Base-by-base conservation (phyloP, 2,797 vertebrate species). In the Leptatherina wallacei region DNA sequence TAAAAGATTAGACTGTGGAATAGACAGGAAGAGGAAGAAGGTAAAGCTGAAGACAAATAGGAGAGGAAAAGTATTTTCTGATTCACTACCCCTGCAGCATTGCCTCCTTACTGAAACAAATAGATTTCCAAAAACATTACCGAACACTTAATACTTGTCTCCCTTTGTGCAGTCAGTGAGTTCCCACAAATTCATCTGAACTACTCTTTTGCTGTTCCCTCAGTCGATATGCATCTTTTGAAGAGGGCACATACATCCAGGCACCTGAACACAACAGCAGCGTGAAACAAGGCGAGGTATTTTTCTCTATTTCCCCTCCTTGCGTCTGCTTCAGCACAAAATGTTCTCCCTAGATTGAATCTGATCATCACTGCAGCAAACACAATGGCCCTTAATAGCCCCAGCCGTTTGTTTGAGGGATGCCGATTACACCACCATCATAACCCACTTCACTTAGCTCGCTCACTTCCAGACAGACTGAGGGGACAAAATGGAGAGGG, bases 351-450 rank as follows among this genome's bases (percentile, higher is more conserved):
- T 82, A 91, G 88, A 91, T 91, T 93, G 91, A 90, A 93, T 93
- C 90, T 91, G 91, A 94, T 93, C 92, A 92, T 91, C 88, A 87
- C 90, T 86, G 89, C 88, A 87, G 90, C 91, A 92, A 92, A 94
- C 92, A 93, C 92, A 94, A 94, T 90, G 91, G 91, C 88, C 89
- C 87, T 90, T 93, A 94, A 94, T 93, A 92, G 92, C 91, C 84
- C 75, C 86, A 87, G 90, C 91, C 91, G 86, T 92, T 93, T 91
- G 85, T 92, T 93, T 92, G 91, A 93, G 86, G 91, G 92, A 94
- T 93, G 91, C 90, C 91, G 92, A 94, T 94, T 93, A 94, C 88
- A 88, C 90, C 80, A 66, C 91, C 93, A 94, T 93, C 92, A 93
- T 93, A 94, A 91, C 91, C 85, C 86, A 85, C 86, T 93, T 88